Conservation (phyloP, 2,113 vertebrate genomes). For the Girardinichthys multiradiatus region DNA sequence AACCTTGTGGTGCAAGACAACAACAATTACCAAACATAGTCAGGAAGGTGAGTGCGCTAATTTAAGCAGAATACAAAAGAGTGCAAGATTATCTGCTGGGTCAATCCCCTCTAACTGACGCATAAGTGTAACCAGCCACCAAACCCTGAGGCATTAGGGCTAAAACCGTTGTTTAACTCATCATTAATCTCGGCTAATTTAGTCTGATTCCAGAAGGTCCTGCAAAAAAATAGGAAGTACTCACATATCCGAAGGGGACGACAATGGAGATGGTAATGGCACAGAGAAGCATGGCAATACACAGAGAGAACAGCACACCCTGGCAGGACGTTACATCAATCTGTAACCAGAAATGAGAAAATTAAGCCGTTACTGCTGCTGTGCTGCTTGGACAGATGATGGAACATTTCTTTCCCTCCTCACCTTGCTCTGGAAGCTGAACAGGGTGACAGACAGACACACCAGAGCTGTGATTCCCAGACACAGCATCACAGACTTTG, state of each 20-base stretch:
- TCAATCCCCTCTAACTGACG: slow-evolving; percentile 45
- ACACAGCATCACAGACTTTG: slow-evolving; percentile 89
- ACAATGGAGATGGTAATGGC: slow-evolving; percentile 85
- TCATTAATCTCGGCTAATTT: slow-evolving; percentile 30
- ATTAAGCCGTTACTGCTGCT: not conserved
- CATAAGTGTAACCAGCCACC: slow-evolving; percentile 5
- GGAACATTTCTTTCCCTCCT: slow-evolving; percentile 21
- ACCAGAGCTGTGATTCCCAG: slow-evolving; percentile 90
- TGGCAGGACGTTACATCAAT: slow-evolving; percentile 92
- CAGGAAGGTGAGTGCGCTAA: slow-evolving; percentile 41
- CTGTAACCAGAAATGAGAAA: slow-evolving; percentile 62
- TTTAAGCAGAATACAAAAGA: slow-evolving; percentile 31
- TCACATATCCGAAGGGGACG: slow-evolving; percentile 90
- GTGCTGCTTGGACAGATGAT: not conserved
- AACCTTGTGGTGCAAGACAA: slow-evolving; percentile 76
- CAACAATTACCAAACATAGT: slow-evolving; percentile 34
- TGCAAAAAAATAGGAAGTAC: slow-evolving; percentile 50
- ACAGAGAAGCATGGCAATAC: slow-evolving; percentile 89
- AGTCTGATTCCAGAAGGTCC: slow-evolving; percentile 14
- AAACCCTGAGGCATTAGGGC: slow-evolving; percentile 18
- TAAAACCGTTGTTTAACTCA: slow-evolving; percentile 22
- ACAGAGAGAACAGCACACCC: slow-evolving; percentile 87
- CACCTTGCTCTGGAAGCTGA: slow-evolving; percentile 97
- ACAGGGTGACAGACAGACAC: slow-evolving; percentile 90
- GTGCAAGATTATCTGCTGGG: slow-evolving; percentile 42